These are phyloP conservation scores for Gambusia holbrooki DNA, from an alignment of 2,113 vertebrate species.

Conservation along the genomic window DNA sequence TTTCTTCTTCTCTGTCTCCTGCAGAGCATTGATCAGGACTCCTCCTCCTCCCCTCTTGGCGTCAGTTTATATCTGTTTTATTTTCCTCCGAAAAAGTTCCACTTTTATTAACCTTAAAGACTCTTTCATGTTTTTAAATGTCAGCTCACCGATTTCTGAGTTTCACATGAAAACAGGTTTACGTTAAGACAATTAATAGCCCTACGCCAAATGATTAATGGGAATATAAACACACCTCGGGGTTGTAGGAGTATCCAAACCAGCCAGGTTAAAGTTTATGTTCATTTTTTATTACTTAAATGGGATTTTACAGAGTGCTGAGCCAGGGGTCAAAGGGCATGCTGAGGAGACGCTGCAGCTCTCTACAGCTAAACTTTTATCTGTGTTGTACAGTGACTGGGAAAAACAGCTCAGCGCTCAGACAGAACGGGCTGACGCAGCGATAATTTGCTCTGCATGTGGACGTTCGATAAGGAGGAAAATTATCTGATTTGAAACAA, in stretches of 20 bases:
- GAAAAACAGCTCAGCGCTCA: not conserved
- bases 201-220: not conserved
- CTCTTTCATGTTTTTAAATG: not conserved
- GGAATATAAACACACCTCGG: not conserved
- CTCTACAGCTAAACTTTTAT: not conserved
- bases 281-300: too few relatives aligned
- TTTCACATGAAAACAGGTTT: constrained; percentile 1
- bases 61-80: constrained; percentile 15
- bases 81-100: not conserved
- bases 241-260: too few relatives aligned
- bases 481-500: not conserved
- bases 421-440: not conserved
- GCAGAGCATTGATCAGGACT: constrained; percentile 17
- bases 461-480: not conserved
- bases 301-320: not conserved
- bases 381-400: not conserved
- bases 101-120: not conserved
- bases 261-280: too few relatives aligned
- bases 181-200: not conserved
- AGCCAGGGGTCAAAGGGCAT: not conserved
- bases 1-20: constrained; percentile 43
- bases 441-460: not conserved
- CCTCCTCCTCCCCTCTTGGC: constrained; percentile 7
- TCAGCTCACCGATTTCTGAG: not conserved
- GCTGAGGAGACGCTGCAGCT: not conserved